These are phyloP conservation scores for Rhyacophila evoluta DNA, from an alignment of 2,888 invertebrate species.

Conservation along the genomic window DNA sequence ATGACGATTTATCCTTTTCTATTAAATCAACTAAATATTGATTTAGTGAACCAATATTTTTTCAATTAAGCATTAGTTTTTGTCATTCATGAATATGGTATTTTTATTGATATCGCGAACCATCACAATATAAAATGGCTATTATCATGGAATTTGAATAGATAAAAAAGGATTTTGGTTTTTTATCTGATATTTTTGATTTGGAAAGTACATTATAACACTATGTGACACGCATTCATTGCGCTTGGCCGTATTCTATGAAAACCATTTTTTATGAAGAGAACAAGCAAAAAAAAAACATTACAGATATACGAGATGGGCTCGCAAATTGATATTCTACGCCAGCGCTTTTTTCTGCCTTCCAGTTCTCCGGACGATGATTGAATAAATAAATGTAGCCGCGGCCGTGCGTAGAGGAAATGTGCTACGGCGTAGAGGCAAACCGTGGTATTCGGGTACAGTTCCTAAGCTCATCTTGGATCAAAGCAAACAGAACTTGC, in stretches of 20 bases:
- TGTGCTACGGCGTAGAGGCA: neutral
- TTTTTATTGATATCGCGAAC: no score
- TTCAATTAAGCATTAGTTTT: no score
- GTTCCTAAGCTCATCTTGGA: constrained; percentile 35
- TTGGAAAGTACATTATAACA: neutral
- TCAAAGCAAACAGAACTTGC: constrained; percentile 42
- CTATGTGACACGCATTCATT: constrained; percentile 15
- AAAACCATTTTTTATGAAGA: neutral
- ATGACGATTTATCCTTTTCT: no score
- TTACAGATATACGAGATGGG: constrained; percentile 29
- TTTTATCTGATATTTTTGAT: neutral
- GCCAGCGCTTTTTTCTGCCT: constrained; percentile 30
- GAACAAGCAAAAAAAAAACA: constrained; percentile 25
- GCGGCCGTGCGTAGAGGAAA: constrained; percentile 39
- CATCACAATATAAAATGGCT: no score
- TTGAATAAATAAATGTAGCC: constrained; percentile 45
- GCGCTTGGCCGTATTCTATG: neutral
- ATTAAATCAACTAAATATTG: no score
- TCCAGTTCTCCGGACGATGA: constrained; percentile 40
- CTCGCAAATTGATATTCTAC: constrained; percentile 47
- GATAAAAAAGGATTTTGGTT: no score
- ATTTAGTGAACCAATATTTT: no score
- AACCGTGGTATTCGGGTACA: neutral
- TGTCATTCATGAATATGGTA: no score
- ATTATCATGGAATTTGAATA: no score